phyloP scores from a whole-genome alignment of 2,797 vertebrate genomes.

The Falco columbarius region DNA sequence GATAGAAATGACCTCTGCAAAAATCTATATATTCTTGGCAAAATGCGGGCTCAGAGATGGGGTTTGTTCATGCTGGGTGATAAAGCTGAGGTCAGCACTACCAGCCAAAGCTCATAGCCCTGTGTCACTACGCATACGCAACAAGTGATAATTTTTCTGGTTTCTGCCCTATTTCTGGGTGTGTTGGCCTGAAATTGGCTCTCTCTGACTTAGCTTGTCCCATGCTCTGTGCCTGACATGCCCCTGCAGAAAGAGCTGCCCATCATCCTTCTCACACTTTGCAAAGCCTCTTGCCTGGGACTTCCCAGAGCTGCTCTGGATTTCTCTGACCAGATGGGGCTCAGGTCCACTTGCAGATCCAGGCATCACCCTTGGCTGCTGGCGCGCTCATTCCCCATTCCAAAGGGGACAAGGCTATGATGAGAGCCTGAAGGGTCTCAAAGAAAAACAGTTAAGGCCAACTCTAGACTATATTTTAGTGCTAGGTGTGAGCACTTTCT shows the following conservation, averaged over 20 bases:
- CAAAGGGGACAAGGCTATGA: neutral
- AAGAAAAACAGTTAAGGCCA: neutral
- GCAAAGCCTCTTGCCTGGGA: neutral
- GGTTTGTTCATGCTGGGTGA: neutral
- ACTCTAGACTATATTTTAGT: neutral
- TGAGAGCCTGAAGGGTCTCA: neutral
- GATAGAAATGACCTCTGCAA: neutral
- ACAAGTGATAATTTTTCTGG: fast-evolving
- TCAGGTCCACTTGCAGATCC: too few species aligned
- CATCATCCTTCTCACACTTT: fast-evolving
- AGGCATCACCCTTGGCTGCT: neutral
- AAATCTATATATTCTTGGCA: fast-evolving
- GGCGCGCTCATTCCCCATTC: fast-evolving
- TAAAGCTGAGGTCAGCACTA: fast-evolving
- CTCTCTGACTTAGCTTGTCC: neutral
- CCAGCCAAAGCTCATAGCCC: neutral
- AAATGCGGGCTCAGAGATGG: neutral
- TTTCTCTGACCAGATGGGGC: neutral
- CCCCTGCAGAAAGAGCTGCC: neutral
- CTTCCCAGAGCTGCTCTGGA: neutral
- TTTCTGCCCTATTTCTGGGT: neutral
- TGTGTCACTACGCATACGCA: fast-evolving
- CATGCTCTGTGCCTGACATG: fast-evolving
- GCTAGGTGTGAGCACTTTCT: neutral
- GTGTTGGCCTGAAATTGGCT: neutral